Conservation (phyloP, 2,888 invertebrate genomes). For the Microdon myrmicae region DNA sequence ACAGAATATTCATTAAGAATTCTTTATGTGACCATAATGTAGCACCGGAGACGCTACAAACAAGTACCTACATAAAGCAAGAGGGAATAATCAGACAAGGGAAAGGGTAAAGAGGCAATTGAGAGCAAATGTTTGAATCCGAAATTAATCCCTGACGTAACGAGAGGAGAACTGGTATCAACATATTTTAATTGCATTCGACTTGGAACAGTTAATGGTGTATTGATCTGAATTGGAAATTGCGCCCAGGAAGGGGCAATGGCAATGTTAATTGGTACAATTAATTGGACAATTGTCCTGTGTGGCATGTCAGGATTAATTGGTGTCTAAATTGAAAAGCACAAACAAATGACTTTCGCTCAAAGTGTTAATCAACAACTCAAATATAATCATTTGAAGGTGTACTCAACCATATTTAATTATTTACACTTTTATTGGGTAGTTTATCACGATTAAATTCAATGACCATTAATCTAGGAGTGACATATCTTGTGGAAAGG, state of each 20-base stretch:
- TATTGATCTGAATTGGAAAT: too few relatives aligned
- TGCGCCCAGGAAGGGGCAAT: background rate
- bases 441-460: too few relatives aligned
- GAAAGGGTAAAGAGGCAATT: conserved; percentile 57
- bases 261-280: conserved; percentile 42
- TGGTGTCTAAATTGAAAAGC: conserved; percentile 25
- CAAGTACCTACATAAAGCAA: too few relatives aligned
- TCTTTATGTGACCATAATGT: background rate
- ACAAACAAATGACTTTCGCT: conserved; percentile 33
- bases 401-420: too few relatives aligned
- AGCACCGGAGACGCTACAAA: background rate
- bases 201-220: too few relatives aligned
- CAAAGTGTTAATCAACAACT: too few relatives aligned
- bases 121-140: conserved; percentile 60
- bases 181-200: too few relatives aligned
- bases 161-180: too few relatives aligned
- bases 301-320: conserved; percentile 37
- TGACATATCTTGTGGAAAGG: too few relatives aligned
- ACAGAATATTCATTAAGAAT: background rate
- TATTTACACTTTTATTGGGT: too few relatives aligned
- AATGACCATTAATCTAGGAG: too few relatives aligned
- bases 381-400: too few relatives aligned
- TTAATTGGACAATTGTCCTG: conserved; percentile 38
- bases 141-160: conserved; percentile 39
- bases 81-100: background rate